These are phyloP conservation scores for Gadopsis marmoratus DNA, from an alignment of 2,797 vertebrate species.

Conservation along the genomic window DNA sequence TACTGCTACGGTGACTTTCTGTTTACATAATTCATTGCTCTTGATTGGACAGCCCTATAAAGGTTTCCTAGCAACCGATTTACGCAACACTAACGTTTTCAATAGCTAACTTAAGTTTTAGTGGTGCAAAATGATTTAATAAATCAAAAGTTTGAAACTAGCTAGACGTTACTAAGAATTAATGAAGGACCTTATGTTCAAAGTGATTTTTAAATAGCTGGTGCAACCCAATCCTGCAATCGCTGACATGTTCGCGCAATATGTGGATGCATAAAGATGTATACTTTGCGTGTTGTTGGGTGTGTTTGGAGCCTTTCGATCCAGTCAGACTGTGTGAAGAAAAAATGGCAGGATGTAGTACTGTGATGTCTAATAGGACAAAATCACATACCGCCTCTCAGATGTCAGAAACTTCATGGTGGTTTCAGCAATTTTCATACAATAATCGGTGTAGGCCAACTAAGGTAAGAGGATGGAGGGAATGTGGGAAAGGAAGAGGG, in stretches of 20 bases:
- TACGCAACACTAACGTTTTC: no score
- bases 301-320: conserved; percentile 22
- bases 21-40: no score
- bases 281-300: conserved; percentile 8
- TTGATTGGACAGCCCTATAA: no score
- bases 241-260: conserved; percentile 32
- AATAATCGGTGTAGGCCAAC: conserved; percentile 29
- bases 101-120: no score
- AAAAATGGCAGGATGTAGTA: conserved; percentile 31
- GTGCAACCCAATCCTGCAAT: conserved; percentile 9
- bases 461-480: neutral
- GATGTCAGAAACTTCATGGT: conserved; percentile 44
- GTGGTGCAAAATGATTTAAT: no score
- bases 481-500: conserved; percentile 11
- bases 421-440: conserved; percentile 32
- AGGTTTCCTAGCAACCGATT: no score
- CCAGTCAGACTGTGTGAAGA: conserved; percentile 33
- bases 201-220: neutral
- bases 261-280: conserved; percentile 9
- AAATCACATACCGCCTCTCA: conserved; percentile 59
- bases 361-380: conserved; percentile 40
- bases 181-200: neutral
- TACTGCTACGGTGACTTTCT: no score
- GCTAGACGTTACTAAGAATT: neutral
- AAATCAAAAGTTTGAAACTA: neutral